Conservation (phyloP, 2,113 vertebrate species). For the Melanerpes aurifrons region DNA sequence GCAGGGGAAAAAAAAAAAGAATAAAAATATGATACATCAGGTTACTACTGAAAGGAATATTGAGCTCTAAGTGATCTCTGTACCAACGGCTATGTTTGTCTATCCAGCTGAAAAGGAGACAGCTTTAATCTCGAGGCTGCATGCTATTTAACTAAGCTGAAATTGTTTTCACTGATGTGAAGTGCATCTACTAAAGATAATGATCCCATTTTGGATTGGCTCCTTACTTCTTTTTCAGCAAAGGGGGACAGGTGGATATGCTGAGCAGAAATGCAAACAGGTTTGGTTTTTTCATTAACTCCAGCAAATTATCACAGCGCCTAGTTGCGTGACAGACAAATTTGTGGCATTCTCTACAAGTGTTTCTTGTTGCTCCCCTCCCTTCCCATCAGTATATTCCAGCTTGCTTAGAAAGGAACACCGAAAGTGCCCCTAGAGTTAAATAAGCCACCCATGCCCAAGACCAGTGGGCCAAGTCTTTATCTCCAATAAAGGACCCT, state of each 20-base stretch:
- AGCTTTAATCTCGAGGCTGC: conserved; percentile 49
- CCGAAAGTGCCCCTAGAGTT: background rate
- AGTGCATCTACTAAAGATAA: conserved; percentile 44
- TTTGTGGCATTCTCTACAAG: background rate
- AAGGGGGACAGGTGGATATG: conserved; percentile 30
- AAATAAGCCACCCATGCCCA: background rate
- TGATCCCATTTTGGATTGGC: conserved; percentile 7
- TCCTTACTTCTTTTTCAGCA: conserved; percentile 22
- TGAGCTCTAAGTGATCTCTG: conserved; percentile 41
- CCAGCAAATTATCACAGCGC: background rate
- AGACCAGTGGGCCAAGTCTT: background rate
- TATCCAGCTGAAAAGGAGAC: conserved; percentile 45
- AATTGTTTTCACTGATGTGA: conserved; percentile 37
- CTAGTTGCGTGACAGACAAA: background rate
- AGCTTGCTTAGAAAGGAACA: background rate
- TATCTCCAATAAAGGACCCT: background rate
- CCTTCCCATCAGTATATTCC: background rate
- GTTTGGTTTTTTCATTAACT: conserved; percentile 10
- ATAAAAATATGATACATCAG: conserved; percentile 28
- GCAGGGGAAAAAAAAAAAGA: background rate
- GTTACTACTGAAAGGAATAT: conserved; percentile 57
- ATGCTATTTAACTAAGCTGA: conserved; percentile 59
- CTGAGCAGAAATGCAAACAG: background rate
- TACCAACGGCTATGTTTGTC: conserved; percentile 17
- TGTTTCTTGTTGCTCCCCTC: background rate